These are phyloP conservation scores for Eleginops maclovinus DNA, from an alignment of 2,113 vertebrate species.

Conservation along the genomic window DNA sequence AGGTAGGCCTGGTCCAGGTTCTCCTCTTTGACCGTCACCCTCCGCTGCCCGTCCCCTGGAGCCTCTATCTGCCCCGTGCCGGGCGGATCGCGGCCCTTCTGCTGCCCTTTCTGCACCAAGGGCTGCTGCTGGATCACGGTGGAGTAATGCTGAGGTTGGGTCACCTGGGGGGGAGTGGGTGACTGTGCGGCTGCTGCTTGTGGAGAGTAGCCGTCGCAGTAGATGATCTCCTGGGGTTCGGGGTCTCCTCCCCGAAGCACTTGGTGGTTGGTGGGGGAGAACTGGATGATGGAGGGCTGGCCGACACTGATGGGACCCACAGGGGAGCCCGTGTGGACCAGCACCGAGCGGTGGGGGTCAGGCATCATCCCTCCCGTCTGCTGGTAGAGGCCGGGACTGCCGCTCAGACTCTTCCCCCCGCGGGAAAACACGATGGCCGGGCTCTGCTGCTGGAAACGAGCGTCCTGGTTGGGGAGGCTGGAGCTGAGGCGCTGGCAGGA, in stretches of 20 bases:
- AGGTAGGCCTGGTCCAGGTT: constrained; percentile 98
- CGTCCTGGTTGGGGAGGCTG: constrained; percentile 83
- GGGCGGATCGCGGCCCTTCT: constrained; percentile 69
- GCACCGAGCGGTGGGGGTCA: constrained; percentile 93
- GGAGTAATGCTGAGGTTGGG: constrained; percentile 86
- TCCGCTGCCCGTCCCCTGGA: constrained; percentile 74
- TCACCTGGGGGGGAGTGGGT: constrained; percentile 69
- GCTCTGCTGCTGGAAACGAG: constrained; percentile 91
- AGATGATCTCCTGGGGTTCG: constrained; percentile 90
- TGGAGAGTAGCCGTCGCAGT: constrained; percentile 88
- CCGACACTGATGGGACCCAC: constrained; percentile 57
- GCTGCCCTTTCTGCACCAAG: constrained; percentile 68
- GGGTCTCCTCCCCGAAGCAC: constrained; percentile 83
- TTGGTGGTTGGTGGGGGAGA: constrained; percentile 91
- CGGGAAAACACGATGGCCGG: constrained; percentile 90
- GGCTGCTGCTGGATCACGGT: constrained; percentile 95
- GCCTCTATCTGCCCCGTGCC: constrained; percentile 75
- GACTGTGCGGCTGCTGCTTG: constrained; percentile 71
- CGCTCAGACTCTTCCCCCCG: constrained; percentile 87
- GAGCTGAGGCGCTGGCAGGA: constrained; percentile 92
- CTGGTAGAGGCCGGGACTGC: constrained; percentile 87
- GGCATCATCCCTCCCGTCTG: constrained; percentile 83
- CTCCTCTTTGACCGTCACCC: constrained; percentile 96
- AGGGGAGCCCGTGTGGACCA: constrained; percentile 91
- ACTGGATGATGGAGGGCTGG: constrained; percentile 94